These are phyloP conservation scores for Struthio camelus DNA, from an alignment of 2,113 vertebrate genomes.

Conservation along the genomic window DNA sequence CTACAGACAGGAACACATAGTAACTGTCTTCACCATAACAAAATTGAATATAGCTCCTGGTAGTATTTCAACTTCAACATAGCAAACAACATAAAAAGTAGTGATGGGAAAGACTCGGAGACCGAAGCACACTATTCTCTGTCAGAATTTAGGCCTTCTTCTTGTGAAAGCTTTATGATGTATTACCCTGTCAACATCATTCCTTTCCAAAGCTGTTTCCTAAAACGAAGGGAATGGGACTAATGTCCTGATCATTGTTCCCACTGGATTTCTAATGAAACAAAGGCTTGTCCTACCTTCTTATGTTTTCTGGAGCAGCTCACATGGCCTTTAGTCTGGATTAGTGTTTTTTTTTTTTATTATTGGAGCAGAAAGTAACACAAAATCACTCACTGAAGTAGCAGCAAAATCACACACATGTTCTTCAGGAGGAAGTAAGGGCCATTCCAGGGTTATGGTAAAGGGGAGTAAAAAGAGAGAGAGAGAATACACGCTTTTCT, in stretches of 20 bases:
- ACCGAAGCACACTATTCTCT: neutral
- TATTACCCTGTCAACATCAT: neutral
- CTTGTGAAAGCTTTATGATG: neutral
- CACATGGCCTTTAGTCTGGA: neutral
- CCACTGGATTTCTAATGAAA: neutral
- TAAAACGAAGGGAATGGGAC: neutral
- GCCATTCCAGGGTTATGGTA: neutral
- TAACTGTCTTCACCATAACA: neutral
- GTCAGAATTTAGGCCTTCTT: neutral
- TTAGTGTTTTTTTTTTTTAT: neutral
- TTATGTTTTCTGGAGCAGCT: neutral
- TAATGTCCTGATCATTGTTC: neutral
- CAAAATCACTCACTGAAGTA: neutral
- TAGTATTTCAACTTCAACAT: neutral
- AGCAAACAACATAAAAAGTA: neutral
- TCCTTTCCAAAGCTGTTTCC: neutral
- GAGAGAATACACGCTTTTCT: rapidly evolving
- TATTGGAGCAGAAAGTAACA: neutral
- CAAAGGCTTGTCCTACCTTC: neutral
- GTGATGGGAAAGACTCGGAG: neutral
- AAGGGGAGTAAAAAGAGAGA: neutral
- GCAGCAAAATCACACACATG: neutral
- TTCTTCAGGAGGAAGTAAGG: neutral
- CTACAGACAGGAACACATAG: neutral
- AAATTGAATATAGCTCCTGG: neutral